Conservation (phyloP, 2,113 vertebrate species). For the Microcebus griseorufus region DNA sequence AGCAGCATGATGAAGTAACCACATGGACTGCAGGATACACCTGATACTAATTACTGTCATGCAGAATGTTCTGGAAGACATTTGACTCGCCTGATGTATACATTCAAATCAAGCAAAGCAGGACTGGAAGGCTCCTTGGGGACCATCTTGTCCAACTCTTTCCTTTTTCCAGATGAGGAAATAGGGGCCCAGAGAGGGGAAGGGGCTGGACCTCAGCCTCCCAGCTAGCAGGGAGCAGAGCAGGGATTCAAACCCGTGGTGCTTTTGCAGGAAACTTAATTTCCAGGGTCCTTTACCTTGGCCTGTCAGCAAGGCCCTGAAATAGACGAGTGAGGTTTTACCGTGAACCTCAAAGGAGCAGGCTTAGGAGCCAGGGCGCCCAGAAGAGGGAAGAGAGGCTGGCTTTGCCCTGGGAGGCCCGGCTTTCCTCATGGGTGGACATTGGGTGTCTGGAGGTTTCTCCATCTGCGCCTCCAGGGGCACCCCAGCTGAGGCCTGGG, state of each 20-base stretch:
- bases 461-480: not conserved
- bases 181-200: conserved; percentile 64
- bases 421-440: not conserved
- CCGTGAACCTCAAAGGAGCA: not conserved
- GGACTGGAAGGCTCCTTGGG: conserved; percentile 73
- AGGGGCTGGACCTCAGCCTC: conserved; percentile 64
- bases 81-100: conserved; percentile 82
- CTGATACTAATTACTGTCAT: conserved; percentile 82
- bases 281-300: conserved; percentile 34
- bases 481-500: not conserved
- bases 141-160: conserved; percentile 75
- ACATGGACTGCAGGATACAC: conserved; percentile 76
- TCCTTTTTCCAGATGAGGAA: conserved; percentile 80
- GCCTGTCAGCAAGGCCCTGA: conserved; percentile 28
- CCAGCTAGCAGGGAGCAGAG: conserved; percentile 12
- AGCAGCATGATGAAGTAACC: conserved; percentile 75
- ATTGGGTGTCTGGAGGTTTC: not conserved
- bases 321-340: not conserved
- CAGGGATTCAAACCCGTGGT: not conserved
- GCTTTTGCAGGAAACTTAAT: not conserved
- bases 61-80: conserved; percentile 80
- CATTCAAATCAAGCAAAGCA: conserved; percentile 80
- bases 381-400: not conserved
- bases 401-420: conserved; percentile 6
- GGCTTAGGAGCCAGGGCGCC: not conserved